phyloP scores from a whole-genome alignment of 2,888 invertebrate species.

The Eilema caniola region DNA sequence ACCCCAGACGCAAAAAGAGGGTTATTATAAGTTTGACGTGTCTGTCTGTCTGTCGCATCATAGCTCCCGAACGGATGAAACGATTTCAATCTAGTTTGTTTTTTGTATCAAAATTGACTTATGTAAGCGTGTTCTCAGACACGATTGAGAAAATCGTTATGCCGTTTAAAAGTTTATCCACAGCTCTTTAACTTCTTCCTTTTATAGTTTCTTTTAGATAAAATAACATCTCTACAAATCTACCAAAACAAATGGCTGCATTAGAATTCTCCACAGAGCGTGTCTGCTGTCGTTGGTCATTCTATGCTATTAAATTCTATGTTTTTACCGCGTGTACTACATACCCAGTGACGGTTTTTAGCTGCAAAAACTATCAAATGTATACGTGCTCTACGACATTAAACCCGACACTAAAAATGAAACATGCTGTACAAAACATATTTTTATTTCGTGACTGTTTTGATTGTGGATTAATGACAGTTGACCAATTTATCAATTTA shows the following conservation, averaged over 20 bases:
- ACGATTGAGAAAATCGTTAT: too few species aligned
- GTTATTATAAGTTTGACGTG: too few species aligned
- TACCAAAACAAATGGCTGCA: neutral
- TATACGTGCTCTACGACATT: conserved; percentile 8
- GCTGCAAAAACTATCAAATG: conserved; percentile 7
- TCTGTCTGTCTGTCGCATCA: too few species aligned
- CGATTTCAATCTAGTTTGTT: too few species aligned
- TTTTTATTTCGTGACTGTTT: neutral
- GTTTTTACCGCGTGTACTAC: neutral
- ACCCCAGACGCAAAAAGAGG: too few species aligned
- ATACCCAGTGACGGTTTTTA: too few species aligned
- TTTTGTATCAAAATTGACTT: too few species aligned
- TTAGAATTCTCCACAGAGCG: neutral
- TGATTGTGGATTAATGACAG: neutral
- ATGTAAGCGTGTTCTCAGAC: too few species aligned
- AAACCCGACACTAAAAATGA: neutral
- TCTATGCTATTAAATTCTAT: conserved; percentile 8
- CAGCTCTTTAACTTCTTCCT: too few species aligned
- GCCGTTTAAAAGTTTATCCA: too few species aligned
- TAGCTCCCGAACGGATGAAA: too few species aligned
- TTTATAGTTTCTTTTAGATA: too few species aligned
- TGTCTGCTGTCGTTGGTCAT: neutral
- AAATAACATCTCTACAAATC: neutral
- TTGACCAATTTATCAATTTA: neutral
- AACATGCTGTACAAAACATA: neutral